phyloP scores from a whole-genome alignment of 2,797 vertebrate species.

The Phoeniculus purpureus region DNA sequence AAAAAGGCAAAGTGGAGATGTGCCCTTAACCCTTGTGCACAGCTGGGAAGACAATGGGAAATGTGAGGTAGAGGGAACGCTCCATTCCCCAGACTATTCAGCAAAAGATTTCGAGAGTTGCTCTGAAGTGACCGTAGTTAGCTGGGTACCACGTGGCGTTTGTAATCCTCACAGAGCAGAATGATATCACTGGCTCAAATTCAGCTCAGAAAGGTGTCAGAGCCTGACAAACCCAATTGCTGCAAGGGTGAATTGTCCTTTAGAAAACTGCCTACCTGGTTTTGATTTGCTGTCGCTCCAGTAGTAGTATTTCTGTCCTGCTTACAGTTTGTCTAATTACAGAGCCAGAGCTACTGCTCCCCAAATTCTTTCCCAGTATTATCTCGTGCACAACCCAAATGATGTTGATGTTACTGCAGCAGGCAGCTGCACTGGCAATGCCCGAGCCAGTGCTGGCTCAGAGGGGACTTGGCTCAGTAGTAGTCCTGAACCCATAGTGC shows the following conservation, averaged over 20 bases:
- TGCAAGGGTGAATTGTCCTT: not conserved
- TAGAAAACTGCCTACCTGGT: not conserved
- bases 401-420: not conserved
- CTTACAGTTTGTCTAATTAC: not conserved
- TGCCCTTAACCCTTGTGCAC: not conserved
- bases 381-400: not conserved
- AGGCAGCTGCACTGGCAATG: not conserved
- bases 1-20: not conserved
- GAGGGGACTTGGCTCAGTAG: not conserved
- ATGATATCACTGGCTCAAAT: not conserved
- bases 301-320: not conserved
- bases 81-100: not conserved
- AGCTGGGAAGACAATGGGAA: not conserved
- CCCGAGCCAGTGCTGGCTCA: not conserved
- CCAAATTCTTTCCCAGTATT: not conserved
- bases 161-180: not conserved
- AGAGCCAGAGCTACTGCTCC: not conserved
- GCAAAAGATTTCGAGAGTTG: not conserved
- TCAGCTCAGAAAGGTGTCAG: not conserved
- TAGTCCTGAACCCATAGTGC: not conserved
- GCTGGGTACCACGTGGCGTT: slow-evolving; percentile 1
- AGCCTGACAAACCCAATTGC: not conserved
- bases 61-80: not conserved
- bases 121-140: not conserved
- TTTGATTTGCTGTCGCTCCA: not conserved